Evolutionary conservation across 2,888 invertebrate genomes (phyloP).

Genomic region (Clivina fossor): DNA sequence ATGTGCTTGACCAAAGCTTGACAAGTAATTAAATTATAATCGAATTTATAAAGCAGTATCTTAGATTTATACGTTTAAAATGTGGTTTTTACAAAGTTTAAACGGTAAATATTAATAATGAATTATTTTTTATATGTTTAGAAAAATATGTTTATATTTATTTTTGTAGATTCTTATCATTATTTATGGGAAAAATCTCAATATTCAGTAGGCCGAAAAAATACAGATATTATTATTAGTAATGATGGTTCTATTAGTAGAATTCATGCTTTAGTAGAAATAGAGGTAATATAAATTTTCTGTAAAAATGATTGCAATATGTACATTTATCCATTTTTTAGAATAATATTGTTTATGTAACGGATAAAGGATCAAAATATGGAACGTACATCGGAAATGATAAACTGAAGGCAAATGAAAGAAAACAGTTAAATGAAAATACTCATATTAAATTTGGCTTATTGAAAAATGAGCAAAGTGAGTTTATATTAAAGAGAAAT

Average conservation of each 20-base stretch:
- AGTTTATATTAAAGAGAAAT: slow-evolving; percentile 47
- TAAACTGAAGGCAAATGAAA: slow-evolving; percentile 53
- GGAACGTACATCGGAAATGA: slow-evolving; percentile 67
- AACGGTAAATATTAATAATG: slow-evolving; percentile 15
- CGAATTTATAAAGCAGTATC: background rate
- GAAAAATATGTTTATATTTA: background rate
- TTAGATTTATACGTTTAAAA: background rate
- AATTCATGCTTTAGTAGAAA: slow-evolving; percentile 66
- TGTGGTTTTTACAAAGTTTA: slow-evolving; percentile 15
- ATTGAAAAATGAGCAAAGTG: slow-evolving; percentile 54
- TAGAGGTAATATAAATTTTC: slow-evolving; percentile 41
- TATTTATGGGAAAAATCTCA: slow-evolving; percentile 44
- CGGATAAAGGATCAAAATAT: slow-evolving; percentile 72
- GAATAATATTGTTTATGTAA: slow-evolving; percentile 52
- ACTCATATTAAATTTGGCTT: slow-evolving; percentile 73
- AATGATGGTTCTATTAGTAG: slow-evolving; percentile 78
- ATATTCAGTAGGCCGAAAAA: slow-evolving; percentile 62
- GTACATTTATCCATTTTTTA: slow-evolving; percentile 47
- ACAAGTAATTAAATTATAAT: background rate
- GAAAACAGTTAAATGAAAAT: slow-evolving; percentile 56
- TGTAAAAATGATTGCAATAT: slow-evolving; percentile 28
- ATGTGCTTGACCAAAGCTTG: too few species aligned
- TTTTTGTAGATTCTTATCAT: slow-evolving; percentile 23
- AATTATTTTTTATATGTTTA: background rate
- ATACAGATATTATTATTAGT: slow-evolving; percentile 65